A percentile compares a stretch with the other conserved stretches of the same genome.
These are phyloP conservation scores for Pseudococcus viburni DNA, from an alignment of 2,888 invertebrate genomes.

Conservation along the genomic window DNA sequence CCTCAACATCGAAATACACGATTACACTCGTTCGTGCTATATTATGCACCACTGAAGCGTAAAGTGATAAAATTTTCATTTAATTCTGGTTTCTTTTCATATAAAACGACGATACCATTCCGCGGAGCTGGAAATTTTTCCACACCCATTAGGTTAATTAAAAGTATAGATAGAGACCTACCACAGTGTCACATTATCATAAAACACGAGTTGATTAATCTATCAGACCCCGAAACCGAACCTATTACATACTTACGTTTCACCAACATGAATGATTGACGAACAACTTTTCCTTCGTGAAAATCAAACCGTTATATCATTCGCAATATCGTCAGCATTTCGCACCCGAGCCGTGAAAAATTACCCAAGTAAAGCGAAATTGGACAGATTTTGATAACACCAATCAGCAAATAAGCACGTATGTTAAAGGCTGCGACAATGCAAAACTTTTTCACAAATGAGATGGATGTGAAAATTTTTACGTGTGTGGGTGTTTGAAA, in stretches of 20 bases:
- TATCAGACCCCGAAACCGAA: not conserved
- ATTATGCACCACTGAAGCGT: not conserved
- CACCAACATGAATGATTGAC: not conserved
- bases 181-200: not conserved
- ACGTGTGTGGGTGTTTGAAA: too few relatives aligned
- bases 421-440: too few relatives aligned
- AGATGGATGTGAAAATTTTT: too few relatives aligned
- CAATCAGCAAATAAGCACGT: too few relatives aligned
- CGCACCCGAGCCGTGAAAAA: not conserved
- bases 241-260: not conserved
- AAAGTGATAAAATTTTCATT: constrained; percentile 6
- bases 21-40: not conserved
- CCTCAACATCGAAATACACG: not conserved
- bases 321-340: not conserved
- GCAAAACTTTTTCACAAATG: too few relatives aligned
- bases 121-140: not conserved
- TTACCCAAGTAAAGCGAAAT: not conserved
- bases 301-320: not conserved
- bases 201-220: constrained; percentile 1
- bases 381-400: too few relatives aligned
- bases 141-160: not conserved
- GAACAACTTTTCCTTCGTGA: not conserved
- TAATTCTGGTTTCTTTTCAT: constrained; percentile 5
- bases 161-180: not conserved
- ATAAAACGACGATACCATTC: not conserved